Evolutionary conservation across 2,113 vertebrate species (phyloP).

Genomic region (Paedocypris sp.): DNA sequence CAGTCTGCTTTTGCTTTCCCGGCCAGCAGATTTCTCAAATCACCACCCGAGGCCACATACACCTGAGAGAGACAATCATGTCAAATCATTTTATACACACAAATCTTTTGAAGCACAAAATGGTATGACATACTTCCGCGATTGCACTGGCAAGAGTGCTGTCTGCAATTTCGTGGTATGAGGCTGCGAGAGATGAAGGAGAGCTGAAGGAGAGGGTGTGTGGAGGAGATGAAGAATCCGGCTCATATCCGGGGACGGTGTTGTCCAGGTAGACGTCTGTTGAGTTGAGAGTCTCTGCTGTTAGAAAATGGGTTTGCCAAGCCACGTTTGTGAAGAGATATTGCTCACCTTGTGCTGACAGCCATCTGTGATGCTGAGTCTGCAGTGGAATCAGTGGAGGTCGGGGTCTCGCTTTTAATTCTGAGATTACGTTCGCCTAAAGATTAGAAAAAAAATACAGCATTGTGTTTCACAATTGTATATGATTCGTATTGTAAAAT

Average conservation of each 20-base stretch:
- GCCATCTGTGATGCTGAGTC: constrained; percentile 44
- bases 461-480: too few relatives aligned
- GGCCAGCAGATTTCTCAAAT: constrained; percentile 69
- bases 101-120: background rate
- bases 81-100: background rate
- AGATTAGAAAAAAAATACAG: background rate
- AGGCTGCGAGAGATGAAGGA: constrained; percentile 56
- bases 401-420: constrained; percentile 50
- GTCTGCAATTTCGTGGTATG: constrained; percentile 75
- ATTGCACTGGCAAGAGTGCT: constrained; percentile 57
- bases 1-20: constrained; percentile 72
- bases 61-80: constrained; percentile 58
- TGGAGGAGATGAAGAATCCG: constrained; percentile 47
- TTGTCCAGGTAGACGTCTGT: constrained; percentile 50
- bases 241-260: constrained; percentile 32
- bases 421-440: constrained; percentile 42
- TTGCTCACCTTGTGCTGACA: constrained; percentile 56
- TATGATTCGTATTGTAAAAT: too few relatives aligned
- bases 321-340: background rate
- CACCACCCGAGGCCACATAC: constrained; percentile 71
- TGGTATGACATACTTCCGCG: constrained; percentile 61
- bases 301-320: background rate
- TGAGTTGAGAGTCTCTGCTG: background rate
- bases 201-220: constrained; percentile 52
- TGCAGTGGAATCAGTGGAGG: constrained; percentile 60